Evolutionary conservation across 2,113 vertebrate species (phyloP), one percentile per base, ranked within the genome.

Genomic region (Odocoileus hemionus): DNA sequence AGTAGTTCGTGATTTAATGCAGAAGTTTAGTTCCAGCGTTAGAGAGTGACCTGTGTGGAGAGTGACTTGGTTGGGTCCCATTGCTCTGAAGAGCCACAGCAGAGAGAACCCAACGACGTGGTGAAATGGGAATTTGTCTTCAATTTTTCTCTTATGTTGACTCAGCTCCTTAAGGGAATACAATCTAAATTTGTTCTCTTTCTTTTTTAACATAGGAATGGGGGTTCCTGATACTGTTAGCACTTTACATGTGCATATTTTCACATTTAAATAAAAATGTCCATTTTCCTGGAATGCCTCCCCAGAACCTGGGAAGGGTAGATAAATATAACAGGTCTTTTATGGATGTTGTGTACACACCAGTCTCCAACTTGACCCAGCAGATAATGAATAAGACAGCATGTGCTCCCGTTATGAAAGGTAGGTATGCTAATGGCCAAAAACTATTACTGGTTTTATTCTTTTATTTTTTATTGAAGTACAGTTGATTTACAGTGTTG

Each of bases 321-420:
- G 98, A 98, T 25, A 60, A 98, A 94, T 98, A 97, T 26, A 85
- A 98, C 0, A 16, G 23, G 55, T 95, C 92, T 0, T 89, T 82
- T 0, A 10, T 28, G 36, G 87, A 17, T 2, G 0, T 99, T 39
- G 25, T 97, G 0, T 99, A 98, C 43, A 98, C 97, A 0, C 99
- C 98, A 0, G 0, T 9, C 86, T 98, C 98, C 0, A 64, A 45
- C 11, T 78, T 97, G 87, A 98, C 98, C 0, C 97, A 97, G 79
- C 92, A 96, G 55, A 98, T 99, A n/a, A 98, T 99, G 98, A 89
- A 58, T 57, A 97, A 96, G 96, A 98, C 98, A 36, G 91, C 96
- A 82, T n/a, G n/a, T 36, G 80, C 64, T 91, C 97, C 97, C 0
- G 0, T 98, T 54, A 91, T 98, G 96, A 50, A 1, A 25, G 98